Evolutionary conservation across 2,797 vertebrate species (phyloP).

Genomic region (Oryzias sinensis): DNA sequence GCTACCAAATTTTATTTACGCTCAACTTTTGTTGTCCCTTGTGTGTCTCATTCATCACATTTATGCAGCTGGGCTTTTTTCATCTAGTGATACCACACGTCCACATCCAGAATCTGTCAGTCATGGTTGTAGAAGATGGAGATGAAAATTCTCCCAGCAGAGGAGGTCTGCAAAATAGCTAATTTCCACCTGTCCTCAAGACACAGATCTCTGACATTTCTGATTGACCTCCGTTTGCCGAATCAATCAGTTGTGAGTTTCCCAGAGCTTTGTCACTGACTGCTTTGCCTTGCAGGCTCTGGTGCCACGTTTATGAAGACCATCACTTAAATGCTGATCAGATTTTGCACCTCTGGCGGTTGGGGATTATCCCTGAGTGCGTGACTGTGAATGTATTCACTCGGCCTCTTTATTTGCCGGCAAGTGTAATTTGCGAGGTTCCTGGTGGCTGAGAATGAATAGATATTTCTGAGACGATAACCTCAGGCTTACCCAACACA

Average conservation of each 20-base stretch:
- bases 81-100: constrained; percentile 11
- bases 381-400: constrained; percentile 50
- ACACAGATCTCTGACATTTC: constrained; percentile 1
- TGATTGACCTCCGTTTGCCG: constrained; percentile 5
- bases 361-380: constrained; percentile 22
- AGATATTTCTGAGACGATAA: constrained; percentile 60
- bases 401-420: constrained; percentile 33
- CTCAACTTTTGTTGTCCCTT: neutral
- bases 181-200: constrained; percentile 1
- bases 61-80: constrained; percentile 40
- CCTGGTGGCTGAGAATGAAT: constrained; percentile 43
- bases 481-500: constrained; percentile 52
- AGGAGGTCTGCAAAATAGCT: neutral
- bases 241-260: neutral
- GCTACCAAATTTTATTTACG: constrained; percentile 10
- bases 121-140: neutral
- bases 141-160: neutral
- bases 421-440: constrained; percentile 52
- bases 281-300: constrained; percentile 8
- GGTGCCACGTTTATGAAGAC: constrained; percentile 48
- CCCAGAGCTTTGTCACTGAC: neutral
- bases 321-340: constrained; percentile 63
- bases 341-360: constrained; percentile 39
- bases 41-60: constrained; percentile 9
- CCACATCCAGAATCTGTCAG: too few species aligned